phyloP scores from a whole-genome alignment of 1,140 invertebrate species.

The Ceratina japonica region DNA sequence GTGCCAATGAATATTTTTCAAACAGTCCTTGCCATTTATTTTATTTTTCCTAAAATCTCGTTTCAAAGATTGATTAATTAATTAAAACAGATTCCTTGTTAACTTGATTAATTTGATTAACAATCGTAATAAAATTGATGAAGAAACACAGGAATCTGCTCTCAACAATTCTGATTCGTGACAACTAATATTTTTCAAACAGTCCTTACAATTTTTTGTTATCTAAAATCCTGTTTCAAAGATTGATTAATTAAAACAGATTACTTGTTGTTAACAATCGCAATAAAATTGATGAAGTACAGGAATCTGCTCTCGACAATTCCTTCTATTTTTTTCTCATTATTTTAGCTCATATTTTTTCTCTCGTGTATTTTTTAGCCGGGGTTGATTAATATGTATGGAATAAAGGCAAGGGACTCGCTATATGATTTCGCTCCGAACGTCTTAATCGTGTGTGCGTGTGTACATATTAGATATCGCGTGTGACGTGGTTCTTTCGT shows the following conservation, averaged over 20 bases:
- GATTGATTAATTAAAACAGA: no score
- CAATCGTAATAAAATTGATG: conserved; percentile 52
- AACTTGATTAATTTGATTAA: no score
- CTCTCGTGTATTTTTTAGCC: conserved; percentile 35
- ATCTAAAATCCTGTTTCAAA: background rate
- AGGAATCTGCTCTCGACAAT: background rate
- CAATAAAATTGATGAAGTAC: conserved; percentile 44
- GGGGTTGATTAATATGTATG: conserved; percentile 23
- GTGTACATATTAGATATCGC: conserved; percentile 40
- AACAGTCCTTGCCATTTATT: background rate
- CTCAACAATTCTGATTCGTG: no score
- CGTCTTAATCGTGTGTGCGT: conserved; percentile 30
- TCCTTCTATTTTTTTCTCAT: background rate
- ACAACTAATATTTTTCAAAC: conserved; percentile 9
- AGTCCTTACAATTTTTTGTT: no score
- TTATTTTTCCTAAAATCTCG: background rate
- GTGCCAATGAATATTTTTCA: conserved; percentile 7
- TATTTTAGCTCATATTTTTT: no score
- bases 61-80: no score
- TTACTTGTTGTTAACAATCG: conserved; percentile 46
- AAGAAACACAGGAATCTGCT: background rate
- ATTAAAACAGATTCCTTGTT: no score
- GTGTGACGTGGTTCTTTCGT: conserved; percentile 54
- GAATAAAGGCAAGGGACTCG: background rate
- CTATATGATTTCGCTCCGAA: conserved; percentile 50